phyloP scores from a whole-genome alignment of 1,140 invertebrate genomes.

The Drosophila rufa region DNA sequence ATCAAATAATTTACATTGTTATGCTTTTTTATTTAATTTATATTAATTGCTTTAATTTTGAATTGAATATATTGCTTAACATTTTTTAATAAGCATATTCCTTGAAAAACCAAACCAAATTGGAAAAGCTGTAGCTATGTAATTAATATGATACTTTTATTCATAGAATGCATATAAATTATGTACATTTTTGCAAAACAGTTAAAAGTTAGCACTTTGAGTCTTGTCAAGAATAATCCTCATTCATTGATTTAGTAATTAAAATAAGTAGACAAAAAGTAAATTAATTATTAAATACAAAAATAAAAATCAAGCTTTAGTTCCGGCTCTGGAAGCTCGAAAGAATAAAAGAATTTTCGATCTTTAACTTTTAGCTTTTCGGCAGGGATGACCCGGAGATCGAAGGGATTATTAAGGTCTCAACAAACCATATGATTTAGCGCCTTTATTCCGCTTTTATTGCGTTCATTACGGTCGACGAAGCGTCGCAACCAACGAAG shows the following conservation, averaged over 20 bases:
- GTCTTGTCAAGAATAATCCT: too few species aligned
- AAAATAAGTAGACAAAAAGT: background rate
- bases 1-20: background rate
- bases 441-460: slow-evolving; percentile 2
- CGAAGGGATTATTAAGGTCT: background rate
- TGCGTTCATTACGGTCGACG: slow-evolving; percentile 60
- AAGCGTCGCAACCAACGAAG: slow-evolving; percentile 66
- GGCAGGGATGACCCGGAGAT: background rate
- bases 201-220: too few species aligned
- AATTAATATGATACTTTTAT: too few species aligned
- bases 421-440: slow-evolving; percentile 38
- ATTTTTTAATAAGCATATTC: too few species aligned
- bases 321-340: background rate
- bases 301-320: background rate
- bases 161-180: too few species aligned
- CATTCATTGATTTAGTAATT: too few species aligned
- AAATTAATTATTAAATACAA: background rate
- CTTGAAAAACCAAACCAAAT: too few species aligned
- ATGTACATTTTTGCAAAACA: too few species aligned
- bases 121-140: too few species aligned
- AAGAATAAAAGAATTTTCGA: background rate
- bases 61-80: background rate
- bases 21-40: background rate
- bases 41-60: background rate
- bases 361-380: background rate